These are phyloP conservation scores for Jordanella pulchra DNA, from an alignment of 2,797 vertebrate species.

Conservation along the genomic window DNA sequence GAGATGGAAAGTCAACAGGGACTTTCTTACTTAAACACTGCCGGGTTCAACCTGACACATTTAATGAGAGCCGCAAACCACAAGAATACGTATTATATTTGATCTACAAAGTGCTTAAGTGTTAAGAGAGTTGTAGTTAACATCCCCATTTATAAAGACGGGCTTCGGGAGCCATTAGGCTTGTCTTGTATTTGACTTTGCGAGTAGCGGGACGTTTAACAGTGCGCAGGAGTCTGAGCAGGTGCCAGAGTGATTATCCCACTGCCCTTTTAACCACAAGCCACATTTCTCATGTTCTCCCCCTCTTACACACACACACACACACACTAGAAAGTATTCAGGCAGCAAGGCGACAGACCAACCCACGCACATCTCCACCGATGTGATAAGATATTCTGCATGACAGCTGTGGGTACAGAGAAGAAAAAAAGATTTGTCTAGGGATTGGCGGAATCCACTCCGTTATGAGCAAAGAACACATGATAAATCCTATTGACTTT, in stretches of 20 bases:
- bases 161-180: slow-evolving; percentile 74
- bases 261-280: slow-evolving; percentile 59
- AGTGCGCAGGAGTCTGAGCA: slow-evolving; percentile 53
- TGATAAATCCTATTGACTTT: slow-evolving; percentile 66
- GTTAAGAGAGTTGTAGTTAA: slow-evolving; percentile 74
- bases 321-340: neutral
- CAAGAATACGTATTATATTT: slow-evolving; percentile 62
- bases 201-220: slow-evolving; percentile 56
- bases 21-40: slow-evolving; percentile 14
- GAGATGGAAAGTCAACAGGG: slow-evolving; percentile 33
- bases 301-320: slow-evolving; percentile 11
- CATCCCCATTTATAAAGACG: slow-evolving; percentile 69
- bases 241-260: slow-evolving; percentile 64
- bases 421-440: slow-evolving; percentile 48
- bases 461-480: slow-evolving; percentile 56
- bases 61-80: slow-evolving; percentile 54
- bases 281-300: slow-evolving; percentile 55
- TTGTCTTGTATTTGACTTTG: slow-evolving; percentile 75
- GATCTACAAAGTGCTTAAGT: slow-evolving; percentile 51
- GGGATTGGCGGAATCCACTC: slow-evolving; percentile 64
- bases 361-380: slow-evolving; percentile 47
- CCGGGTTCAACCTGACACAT: slow-evolving; percentile 40
- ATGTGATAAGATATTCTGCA: slow-evolving; percentile 63
- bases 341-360: slow-evolving; percentile 34
- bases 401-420: slow-evolving; percentile 58